Evolutionary conservation across 1,140 invertebrate species (phyloP).

Genomic region (Octopus bimaculoides): DNA sequence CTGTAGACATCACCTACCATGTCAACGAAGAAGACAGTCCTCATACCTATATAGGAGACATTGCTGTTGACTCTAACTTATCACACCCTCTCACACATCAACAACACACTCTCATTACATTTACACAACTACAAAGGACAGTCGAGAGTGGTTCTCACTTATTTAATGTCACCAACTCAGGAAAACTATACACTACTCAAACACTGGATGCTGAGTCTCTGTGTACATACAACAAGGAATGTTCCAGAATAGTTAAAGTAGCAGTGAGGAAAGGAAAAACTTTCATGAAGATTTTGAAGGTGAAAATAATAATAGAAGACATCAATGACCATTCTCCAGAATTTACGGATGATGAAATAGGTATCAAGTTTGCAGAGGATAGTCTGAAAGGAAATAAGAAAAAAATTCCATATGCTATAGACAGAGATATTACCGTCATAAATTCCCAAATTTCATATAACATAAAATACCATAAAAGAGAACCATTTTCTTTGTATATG

Average conservation of each 20-base stretch:
- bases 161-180: conserved; percentile 84
- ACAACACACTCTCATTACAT: background rate
- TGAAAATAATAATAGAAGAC: conserved; percentile 67
- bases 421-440: conserved; percentile 69
- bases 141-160: conserved; percentile 12
- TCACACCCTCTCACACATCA: no score
- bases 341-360: conserved; percentile 63
- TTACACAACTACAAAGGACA: no score
- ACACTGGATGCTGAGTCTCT: conserved; percentile 32
- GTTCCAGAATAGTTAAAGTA: conserved; percentile 33
- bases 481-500: conserved; percentile 60
- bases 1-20: conserved; percentile 25
- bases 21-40: conserved; percentile 26
- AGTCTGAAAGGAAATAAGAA: conserved; percentile 23
- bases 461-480: conserved; percentile 67
- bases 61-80: conserved; percentile 31
- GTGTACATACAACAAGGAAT: conserved; percentile 38
- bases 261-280: conserved; percentile 28
- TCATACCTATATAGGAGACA: conserved; percentile 33
- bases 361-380: conserved; percentile 30
- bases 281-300: conserved; percentile 4
- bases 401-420: conserved; percentile 63
- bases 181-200: conserved; percentile 67
- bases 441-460: conserved; percentile 69
- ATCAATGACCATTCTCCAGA: conserved; percentile 74